Base-by-base conservation (phyloP, 2,113 vertebrate genomes). In the Osmerus eperlanus region DNA sequence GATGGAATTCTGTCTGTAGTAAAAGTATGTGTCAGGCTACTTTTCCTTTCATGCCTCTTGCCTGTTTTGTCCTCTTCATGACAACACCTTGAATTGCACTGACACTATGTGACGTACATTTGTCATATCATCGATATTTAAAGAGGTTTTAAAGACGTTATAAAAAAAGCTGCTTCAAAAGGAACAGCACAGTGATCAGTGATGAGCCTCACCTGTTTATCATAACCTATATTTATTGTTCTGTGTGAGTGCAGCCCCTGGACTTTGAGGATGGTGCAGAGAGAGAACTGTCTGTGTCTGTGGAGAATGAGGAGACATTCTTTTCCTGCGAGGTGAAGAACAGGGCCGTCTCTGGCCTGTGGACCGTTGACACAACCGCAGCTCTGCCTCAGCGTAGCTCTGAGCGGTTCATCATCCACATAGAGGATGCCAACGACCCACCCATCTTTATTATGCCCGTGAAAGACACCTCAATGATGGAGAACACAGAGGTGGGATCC, bases 1-100 rank as follows among this genome's bases (percentile, higher is more conserved):
- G 85, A 90, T 67, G 89, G 89, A 68, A 82, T 91, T 68, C 81
- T 89, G 73, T 85, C 81, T 0, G 77, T 90, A 25, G 19, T 84
- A 3, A 8, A 85, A 63, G 84, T 86, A 67, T 65, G 76, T 65
- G 51, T 16, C 7, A 47, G 41, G 41, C 41, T 11, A 47, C 2
- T 11, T 47, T 47, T 47, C 41, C 41, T 41, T 41, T 41, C 5
- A 41, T 41, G 36, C 6, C 36, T 47, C 41, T 47, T 36, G 32
- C 32, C 9, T 11, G 41, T 47, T 47, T 47, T 47, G 41, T 47
- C 9, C 41, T 47, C 2, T 8, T 47, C 41, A 47, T 47, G 41
- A 47, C 41, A 47, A 47, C 5, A 47, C 41, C 41, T 47, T 47
- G 1, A 47, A 47, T 47, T 36, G 7, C 1, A 11, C 41, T 47